A percentile compares a stretch with the other conserved stretches of the same genome.
These are phyloP conservation scores for Omphaloscelis lunosa DNA, from an alignment of 2,888 invertebrate species.

Conservation along the genomic window DNA sequence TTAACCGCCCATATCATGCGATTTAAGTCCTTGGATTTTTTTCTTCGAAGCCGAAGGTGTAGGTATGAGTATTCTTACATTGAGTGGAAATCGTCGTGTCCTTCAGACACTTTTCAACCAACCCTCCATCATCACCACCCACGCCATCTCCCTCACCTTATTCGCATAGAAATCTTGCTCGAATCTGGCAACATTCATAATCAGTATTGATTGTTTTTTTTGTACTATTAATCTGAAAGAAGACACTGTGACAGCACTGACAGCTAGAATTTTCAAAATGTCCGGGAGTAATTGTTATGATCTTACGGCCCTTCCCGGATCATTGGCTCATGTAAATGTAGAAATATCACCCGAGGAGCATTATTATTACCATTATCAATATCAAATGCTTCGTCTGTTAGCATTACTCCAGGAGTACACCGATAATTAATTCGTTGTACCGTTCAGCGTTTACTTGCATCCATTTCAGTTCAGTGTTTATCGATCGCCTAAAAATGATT, in stretches of 20 bases:
- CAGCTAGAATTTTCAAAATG: constrained; percentile 36
- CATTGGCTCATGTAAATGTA: constrained; percentile 25
- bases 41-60: not conserved
- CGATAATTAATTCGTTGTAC: constrained; percentile 19
- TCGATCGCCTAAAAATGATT: constrained; percentile 82
- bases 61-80: too few species aligned
- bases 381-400: constrained; percentile 43
- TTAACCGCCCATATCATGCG: too few species aligned
- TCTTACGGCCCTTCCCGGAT: constrained; percentile 29
- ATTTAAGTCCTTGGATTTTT: not conserved
- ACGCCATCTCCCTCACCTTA: too few species aligned
- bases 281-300: constrained; percentile 40
- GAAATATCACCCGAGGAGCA: constrained; percentile 29
- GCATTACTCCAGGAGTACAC: constrained; percentile 47
- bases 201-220: constrained; percentile 17
- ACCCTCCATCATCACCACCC: not conserved
- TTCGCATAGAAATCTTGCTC: not conserved
- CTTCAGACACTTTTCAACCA: too few species aligned
- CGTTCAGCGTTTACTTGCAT: constrained; percentile 7
- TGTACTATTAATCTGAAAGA: not conserved
- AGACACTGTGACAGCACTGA: constrained; percentile 22
- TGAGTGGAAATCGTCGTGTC: too few species aligned
- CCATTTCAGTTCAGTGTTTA: constrained; percentile 33
- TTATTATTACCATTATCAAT: constrained; percentile 43
- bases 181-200: constrained; percentile 25